Evolutionary conservation across 2,797 vertebrate species (phyloP).

Genomic region (Enteromius mattozi): DNA sequence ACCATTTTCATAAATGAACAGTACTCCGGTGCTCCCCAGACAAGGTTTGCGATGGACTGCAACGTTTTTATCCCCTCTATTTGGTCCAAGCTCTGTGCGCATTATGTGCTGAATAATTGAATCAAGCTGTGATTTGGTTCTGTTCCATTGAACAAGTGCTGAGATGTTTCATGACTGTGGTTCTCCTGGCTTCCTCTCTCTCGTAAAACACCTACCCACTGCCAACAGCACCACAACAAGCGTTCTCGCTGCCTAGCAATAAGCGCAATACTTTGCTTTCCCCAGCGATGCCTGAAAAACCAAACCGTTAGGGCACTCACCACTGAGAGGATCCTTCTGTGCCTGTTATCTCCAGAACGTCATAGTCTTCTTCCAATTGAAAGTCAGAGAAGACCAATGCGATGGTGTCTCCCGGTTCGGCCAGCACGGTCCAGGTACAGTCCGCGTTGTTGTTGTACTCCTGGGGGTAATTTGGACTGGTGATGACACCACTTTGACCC

Average conservation of each 20-base stretch:
- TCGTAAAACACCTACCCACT: slow-evolving; percentile 29
- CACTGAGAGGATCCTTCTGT: slow-evolving; percentile 96
- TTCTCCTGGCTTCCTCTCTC: slow-evolving; percentile 23
- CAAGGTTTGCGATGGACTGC: slow-evolving; percentile 42
- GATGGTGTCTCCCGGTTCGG: slow-evolving; percentile 97
- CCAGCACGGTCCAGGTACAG: slow-evolving; percentile 98
- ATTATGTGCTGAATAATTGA: slow-evolving; percentile 39
- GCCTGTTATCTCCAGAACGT: slow-evolving; percentile 95
- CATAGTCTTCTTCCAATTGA: slow-evolving; percentile 95
- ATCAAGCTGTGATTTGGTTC: slow-evolving; percentile 47
- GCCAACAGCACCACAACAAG: slow-evolving; percentile 36
- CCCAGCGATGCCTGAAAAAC: slow-evolving; percentile 28
- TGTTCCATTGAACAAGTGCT: slow-evolving; percentile 35
- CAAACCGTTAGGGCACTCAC: slow-evolving; percentile 77
- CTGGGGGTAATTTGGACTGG: slow-evolving; percentile 92
- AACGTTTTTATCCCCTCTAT: slow-evolving; percentile 40
- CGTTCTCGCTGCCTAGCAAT: neutral
- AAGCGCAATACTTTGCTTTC: neutral
- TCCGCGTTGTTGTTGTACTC: slow-evolving; percentile 97
- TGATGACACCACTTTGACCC: slow-evolving; percentile 96
- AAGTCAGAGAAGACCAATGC: slow-evolving; percentile 97
- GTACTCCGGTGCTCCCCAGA: slow-evolving; percentile 36
- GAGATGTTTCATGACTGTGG: slow-evolving; percentile 40
- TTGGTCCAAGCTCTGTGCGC: slow-evolving; percentile 33
- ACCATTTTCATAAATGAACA: slow-evolving; percentile 42